Evolutionary conservation across 1,140 invertebrate genomes (phyloP), one percentile per base, ranked within the genome.

Genomic region (Samia ricini): DNA sequence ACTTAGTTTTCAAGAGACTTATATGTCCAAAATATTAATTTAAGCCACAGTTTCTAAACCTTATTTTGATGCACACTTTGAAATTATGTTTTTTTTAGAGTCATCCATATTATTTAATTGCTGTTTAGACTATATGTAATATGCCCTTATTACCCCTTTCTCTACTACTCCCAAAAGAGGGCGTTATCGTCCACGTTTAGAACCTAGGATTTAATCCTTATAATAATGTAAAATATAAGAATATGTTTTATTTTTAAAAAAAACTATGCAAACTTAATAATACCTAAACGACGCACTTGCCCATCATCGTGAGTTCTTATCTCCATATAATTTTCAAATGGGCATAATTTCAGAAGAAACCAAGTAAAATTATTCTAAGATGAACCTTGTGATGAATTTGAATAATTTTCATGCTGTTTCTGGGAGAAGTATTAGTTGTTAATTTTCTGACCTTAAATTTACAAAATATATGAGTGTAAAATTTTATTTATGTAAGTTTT

Each of bases 301-400:
- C 33, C 33, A 42, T 10, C 33, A 42, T 15, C 33, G 33, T 42
- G 33, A 15, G 33, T 15, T 42, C 33, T 42, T 42, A 42, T 29
- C 23, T 29, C 26, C 26, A 56, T 56, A 56, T 15, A 56, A 56
- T 56, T 56, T 29, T 19, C 55, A n/a, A 15, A 29, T 26, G 24
- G 12, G 55, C 55, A 56, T 56, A 56, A 56, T 56, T 56, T 56
- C 33, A 56, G 22, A 56, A 22, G 26, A 26, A 21, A 7, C 12
- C 55, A 52, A 42, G 33, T 42, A 15, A 20, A 52, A 52, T 52
- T 4, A 22, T 52, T 22, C 51, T 52, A 20, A 52, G 8, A 23
- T 52, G 19, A 56, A 20, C 18, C 2, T 4, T 20, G n/a, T 26
- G 19, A n/a, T 56, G 18, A 22, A 26, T 56, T 56, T 56, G 23